Evolutionary conservation across 2,888 invertebrate genomes (phyloP), one percentile per base, ranked within the genome.

Genomic region (Hoplodrina blanda): DNA sequence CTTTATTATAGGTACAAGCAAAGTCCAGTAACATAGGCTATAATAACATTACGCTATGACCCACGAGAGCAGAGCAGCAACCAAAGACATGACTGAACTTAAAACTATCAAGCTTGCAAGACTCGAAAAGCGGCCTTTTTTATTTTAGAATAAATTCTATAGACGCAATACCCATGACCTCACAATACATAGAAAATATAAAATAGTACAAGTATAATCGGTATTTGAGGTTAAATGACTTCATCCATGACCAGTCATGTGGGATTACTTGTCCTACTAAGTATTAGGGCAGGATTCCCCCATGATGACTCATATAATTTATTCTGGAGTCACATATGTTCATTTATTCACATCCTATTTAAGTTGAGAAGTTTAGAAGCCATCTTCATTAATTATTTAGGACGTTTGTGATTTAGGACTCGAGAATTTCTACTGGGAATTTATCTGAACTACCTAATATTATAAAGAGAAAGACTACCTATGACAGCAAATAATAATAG

Each of bases 191-290:
- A 44, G 20, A 59, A 68, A 10, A 11, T 37, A 11, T 52, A 52
- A 7, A 52, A 44, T 37, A 71, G 4, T 52, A 30, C 30, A n/a
- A 63, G 57, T 20, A 50, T 60, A 63, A 52, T 78, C 62, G 54
- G 50, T 50, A 33, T 25, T 78, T 66, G 62, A 50, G 80, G 80
- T 77, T 55, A 15, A 37, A 67, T 76, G 77, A 78, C 66, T 59
- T 57, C 60, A 78, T 64, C 13, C 10, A 41, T 57, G 15, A 52
- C 52, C 1, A 44, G 53, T 55, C 49, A 64, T 62, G 19, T 25
- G 5, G 37, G 5, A 50, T 55, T 70, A 76, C 50, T 64, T 46
- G 61, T 49, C 49, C 46, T 63, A 64, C 56, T 50, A 33, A 49
- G 30, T 66, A 56, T 19, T 17, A 54, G 62, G 70, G 66, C 63